Base-by-base conservation (phyloP, 2,888 invertebrate genomes). In the Drosophila meridiana region DNA sequence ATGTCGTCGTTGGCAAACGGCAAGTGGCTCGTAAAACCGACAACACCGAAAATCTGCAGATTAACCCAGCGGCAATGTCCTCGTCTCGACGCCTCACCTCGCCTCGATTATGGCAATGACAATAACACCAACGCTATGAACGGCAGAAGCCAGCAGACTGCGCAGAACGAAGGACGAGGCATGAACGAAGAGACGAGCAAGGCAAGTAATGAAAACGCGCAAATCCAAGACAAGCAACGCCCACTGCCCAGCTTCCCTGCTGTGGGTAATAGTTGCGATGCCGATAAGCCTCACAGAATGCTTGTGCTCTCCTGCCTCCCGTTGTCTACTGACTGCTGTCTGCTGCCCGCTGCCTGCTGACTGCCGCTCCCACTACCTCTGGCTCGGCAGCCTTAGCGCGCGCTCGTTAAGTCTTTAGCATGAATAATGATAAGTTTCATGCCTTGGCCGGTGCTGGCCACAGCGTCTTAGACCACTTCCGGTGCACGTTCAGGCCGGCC, bases 11-110 rank as follows among this genome's bases (percentile, higher is more conserved):
- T 69, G 68, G 67, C 78, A 71, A 78, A 75, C 79, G 87, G 83
- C 89, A 89, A 89, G 89, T 89, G 87, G 87, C 86, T 88, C 88
- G 88, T 89, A 88, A 88, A 88, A 87, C 84, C 86, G 89, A 82
- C 83, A 84, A 82, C 80, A 76, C 84, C 88, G 78, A 87, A 89
- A 88, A 88, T 85, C 88, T 84, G 53, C 73, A 87, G 88, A 89
- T 88, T 89, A 88, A 88, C 84, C 88, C 83, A 76, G 62, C 75
- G 73, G 75, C 84, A 79, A 68, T 45, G 62, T 58, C 68, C 56
- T 40, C 56, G 14, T 32, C 50, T 11, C 45, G 14, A 36, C 20
- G 26, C n/a, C 8, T 32, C 13, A 5, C 52, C 32, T 43, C 53
- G 61, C 66, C 74, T 50, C 73, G 73, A 83, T 87, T 78, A 86